Percentiles rank a stretch among this genome's conserved stretches.
Evolutionary conservation across 2,888 invertebrate species (phyloP).

Genomic region (Miltochrista miniata): DNA sequence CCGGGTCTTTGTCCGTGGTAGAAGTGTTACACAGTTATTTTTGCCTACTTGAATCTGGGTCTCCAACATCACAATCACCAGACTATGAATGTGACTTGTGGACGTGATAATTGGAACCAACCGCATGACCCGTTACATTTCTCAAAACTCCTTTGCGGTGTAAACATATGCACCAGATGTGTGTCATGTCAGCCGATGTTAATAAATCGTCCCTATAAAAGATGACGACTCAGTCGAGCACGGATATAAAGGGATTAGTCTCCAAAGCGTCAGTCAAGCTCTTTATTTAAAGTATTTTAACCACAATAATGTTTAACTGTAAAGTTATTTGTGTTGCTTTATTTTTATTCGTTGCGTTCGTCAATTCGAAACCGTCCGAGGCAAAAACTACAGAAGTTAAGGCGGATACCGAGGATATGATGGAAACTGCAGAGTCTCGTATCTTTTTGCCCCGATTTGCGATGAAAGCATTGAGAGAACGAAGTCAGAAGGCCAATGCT

Average conservation of each 20-base stretch:
- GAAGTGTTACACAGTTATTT: too few species aligned
- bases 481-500: conserved; percentile 56
- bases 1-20: too few species aligned
- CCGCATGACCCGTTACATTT: conserved; percentile 75
- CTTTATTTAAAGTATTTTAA: not conserved
- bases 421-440: conserved; percentile 72
- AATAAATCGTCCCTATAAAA: conserved; percentile 65
- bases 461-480: conserved; percentile 67
- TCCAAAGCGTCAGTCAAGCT: conserved; percentile 26
- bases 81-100: conserved; percentile 60
- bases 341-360: conserved; percentile 38
- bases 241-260: conserved; percentile 60
- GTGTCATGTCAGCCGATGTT: conserved; percentile 60
- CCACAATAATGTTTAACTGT: conserved; percentile 38
- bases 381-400: conserved; percentile 22
- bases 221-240: conserved; percentile 30
- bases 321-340: conserved; percentile 44
- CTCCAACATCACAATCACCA: conserved; percentile 22
- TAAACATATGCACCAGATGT: conserved; percentile 74
- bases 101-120: conserved; percentile 74
- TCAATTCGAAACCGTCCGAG: conserved; percentile 48
- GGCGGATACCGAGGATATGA: conserved; percentile 51
- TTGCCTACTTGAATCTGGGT: conserved; percentile 28
- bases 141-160: conserved; percentile 64
- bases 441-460: conserved; percentile 73